Evolutionary conservation across 2,797 vertebrate species (phyloP).

Genomic region (Gallirallus australis): DNA sequence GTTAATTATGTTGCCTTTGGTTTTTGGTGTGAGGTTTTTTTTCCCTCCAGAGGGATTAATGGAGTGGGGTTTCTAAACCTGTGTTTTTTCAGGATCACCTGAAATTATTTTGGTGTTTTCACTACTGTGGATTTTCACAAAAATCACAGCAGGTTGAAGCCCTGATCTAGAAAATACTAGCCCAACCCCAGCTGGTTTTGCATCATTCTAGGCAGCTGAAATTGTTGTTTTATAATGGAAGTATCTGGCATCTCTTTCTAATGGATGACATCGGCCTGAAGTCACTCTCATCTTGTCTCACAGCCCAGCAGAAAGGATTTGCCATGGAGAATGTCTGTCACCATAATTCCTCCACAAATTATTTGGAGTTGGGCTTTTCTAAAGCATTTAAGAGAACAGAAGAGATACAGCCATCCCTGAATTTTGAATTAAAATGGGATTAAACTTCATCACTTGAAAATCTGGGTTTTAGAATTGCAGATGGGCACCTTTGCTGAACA

Average conservation of each 20-base stretch:
- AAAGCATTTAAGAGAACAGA: background rate
- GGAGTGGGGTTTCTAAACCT: background rate
- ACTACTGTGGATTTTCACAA: background rate
- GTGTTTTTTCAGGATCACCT: background rate
- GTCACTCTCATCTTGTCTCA: background rate
- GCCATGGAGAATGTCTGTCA: background rate
- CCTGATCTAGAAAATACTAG: background rate
- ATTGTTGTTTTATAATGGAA: background rate
- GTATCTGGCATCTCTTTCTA: background rate
- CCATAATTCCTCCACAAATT: background rate
- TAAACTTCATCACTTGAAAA: slow-evolving; percentile 15
- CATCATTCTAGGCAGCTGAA: fast-evolving
- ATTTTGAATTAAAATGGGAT: slow-evolving; percentile 48
- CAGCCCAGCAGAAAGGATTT: background rate
- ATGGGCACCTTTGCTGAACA: background rate
- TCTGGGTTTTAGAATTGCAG: slow-evolving; percentile 2
- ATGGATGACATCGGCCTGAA: background rate
- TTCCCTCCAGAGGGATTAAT: background rate
- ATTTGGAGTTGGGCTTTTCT: slow-evolving; percentile 1
- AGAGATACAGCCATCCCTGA: background rate
- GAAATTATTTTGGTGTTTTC: background rate
- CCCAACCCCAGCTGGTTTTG: background rate
- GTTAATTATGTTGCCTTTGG: background rate
- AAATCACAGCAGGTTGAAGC: background rate
- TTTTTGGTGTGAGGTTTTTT: too few relatives aligned